These are phyloP conservation scores for Lepus americanus DNA, from an alignment of 2,113 vertebrate genomes.

Conservation along the genomic window DNA sequence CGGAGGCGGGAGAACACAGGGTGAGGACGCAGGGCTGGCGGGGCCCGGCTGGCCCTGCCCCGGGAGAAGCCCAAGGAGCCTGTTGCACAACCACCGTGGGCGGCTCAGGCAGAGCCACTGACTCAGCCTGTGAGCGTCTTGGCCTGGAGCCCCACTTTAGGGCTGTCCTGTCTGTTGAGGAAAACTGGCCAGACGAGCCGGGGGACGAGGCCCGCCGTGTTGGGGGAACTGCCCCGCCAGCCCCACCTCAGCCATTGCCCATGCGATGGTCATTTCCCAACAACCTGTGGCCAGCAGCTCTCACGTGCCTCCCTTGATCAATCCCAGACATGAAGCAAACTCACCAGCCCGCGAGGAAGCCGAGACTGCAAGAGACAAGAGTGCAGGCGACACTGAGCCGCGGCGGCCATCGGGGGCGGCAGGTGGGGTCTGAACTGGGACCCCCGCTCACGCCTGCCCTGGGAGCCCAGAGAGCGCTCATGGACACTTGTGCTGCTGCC, in stretches of 20 bases:
- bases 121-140: too few species aligned
- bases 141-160: too few species aligned
- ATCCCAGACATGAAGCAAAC: conserved; percentile 11
- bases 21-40: too few species aligned
- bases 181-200: background rate
- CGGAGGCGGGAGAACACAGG: too few species aligned
- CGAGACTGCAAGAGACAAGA: conserved; percentile 39
- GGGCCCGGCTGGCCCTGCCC: too few species aligned
- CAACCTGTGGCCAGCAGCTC: background rate
- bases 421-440: background rate
- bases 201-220: background rate
- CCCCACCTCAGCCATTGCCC: too few species aligned
- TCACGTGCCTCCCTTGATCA: background rate
- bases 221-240: background rate
- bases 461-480: background rate
- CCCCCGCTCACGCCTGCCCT: background rate
- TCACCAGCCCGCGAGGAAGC: conserved; percentile 27
- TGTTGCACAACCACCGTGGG: too few species aligned
- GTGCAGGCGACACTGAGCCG: background rate
- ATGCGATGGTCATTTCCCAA: background rate
- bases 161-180: background rate
- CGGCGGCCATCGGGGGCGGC: too few species aligned
- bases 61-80: too few species aligned
- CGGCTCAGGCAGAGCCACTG: too few species aligned
- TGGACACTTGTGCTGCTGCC: too few species aligned